Percentiles rank a stretch among this genome's conserved stretches.
Evolutionary conservation across 2,888 invertebrate species (phyloP).

Genomic region (Keiferia lycopersicella): DNA sequence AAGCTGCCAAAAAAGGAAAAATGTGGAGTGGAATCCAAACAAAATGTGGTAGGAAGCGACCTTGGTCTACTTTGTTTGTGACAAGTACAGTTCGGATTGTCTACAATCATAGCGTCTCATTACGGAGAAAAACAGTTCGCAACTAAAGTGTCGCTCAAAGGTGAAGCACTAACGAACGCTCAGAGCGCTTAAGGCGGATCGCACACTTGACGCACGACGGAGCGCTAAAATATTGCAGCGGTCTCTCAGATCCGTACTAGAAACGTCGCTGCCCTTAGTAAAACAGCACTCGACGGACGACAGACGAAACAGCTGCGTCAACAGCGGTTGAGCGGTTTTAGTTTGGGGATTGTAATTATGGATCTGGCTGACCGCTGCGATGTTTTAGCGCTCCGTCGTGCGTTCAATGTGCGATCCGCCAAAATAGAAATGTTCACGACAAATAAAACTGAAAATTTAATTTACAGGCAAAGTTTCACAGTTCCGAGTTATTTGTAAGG

Average conservation of each 20-base stretch:
- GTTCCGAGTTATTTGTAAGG: conserved; percentile 10
- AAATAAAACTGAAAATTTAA: conserved; percentile 18
- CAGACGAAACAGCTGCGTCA: too few species aligned
- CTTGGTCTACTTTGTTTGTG: too few species aligned
- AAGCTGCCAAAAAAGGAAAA: neutral
- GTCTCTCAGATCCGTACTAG: too few species aligned
- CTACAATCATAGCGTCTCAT: conserved; percentile 1
- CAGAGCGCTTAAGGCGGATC: neutral
- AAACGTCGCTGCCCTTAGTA: too few species aligned
- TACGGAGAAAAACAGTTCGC: neutral
- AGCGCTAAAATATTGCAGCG: too few species aligned
- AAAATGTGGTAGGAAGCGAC: neutral
- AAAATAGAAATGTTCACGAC: neutral
- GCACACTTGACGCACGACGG: too few species aligned
- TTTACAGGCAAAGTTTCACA: neutral
- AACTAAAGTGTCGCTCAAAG: neutral
- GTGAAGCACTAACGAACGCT: conserved; percentile 5
- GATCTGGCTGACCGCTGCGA: too few species aligned
- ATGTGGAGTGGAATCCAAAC: neutral
- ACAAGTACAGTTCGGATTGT: neutral
- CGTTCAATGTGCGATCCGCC: too few species aligned
- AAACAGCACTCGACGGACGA: too few species aligned
- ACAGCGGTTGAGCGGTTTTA: too few species aligned
- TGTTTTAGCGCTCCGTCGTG: too few species aligned
- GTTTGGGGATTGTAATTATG: too few species aligned